These are phyloP conservation scores for Holocentrus rufus DNA, from an alignment of 2,797 vertebrate species.

Conservation along the genomic window DNA sequence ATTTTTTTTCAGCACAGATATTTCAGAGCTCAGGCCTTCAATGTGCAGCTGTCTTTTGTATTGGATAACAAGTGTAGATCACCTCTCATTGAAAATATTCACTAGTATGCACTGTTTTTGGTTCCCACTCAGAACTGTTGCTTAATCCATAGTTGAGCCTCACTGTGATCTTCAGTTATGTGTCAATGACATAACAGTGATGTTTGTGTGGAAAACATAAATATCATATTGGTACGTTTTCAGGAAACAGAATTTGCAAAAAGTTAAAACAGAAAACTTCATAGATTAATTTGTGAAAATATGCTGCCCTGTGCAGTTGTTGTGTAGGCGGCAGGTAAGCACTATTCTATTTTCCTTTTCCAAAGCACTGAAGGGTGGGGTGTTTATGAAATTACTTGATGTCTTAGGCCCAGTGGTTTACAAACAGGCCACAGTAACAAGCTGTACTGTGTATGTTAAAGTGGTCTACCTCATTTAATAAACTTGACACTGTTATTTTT, in stretches of 20 bases:
- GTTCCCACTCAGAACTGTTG: conserved; percentile 8
- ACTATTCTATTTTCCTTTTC: conserved; percentile 26
- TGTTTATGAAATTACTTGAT: conserved; percentile 39
- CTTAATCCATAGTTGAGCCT: conserved; percentile 36
- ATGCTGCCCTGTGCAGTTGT: conserved; percentile 49
- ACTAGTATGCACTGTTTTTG: conserved; percentile 49
- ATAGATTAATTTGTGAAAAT: conserved; percentile 36
- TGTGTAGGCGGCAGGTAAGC: conserved; percentile 36
- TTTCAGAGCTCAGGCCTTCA: conserved; percentile 41
- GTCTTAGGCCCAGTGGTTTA: conserved; percentile 53
- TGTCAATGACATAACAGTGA: conserved; percentile 67
- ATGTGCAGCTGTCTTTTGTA: conserved; percentile 7
- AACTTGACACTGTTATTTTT: conserved; percentile 73
- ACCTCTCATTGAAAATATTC: conserved; percentile 38
- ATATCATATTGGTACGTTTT: conserved; percentile 20
- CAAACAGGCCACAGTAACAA: conserved; percentile 41
- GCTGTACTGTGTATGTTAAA: conserved; percentile 33
- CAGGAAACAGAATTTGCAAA: conserved; percentile 27
- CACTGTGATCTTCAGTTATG: conserved; percentile 40
- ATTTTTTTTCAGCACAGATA: conserved; percentile 38
- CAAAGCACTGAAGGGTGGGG: conserved; percentile 60
- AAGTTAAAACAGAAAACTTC: conserved; percentile 33
- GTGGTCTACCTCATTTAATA: conserved; percentile 81
- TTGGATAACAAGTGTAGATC: conserved; percentile 32
- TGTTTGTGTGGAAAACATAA: conserved; percentile 18